Evolutionary conservation across 2,888 invertebrate species (phyloP).

Genomic region (Drosophila cracens): DNA sequence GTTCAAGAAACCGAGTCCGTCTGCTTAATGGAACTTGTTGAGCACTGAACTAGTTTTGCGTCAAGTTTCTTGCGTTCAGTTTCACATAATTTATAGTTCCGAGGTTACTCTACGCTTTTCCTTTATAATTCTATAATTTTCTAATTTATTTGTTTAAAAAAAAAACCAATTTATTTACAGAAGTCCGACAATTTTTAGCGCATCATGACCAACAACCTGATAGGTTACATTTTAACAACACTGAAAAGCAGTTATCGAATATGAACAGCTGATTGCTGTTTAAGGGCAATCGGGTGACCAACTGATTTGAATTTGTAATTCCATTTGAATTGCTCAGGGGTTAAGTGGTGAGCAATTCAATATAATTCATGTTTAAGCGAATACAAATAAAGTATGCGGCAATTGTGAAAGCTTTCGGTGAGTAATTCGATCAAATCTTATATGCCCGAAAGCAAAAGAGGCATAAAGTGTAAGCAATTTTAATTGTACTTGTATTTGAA

Average conservation of each 20-base stretch:
- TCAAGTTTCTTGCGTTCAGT: conserved; percentile 3
- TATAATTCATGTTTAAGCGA: neutral
- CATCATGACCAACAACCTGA: neutral
- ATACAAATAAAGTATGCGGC: neutral
- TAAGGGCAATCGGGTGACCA: neutral
- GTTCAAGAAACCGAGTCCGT: conserved; percentile 23
- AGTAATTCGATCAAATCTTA: neutral
- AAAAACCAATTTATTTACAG: neutral
- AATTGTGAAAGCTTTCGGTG: neutral
- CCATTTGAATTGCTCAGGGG: neutral
- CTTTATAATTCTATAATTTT: neutral
- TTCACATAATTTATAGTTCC: conserved; percentile 3
- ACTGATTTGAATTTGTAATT: neutral
- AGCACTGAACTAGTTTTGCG: conserved; percentile 17
- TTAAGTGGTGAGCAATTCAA: neutral
- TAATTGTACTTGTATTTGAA: neutral
- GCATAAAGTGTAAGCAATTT: neutral
- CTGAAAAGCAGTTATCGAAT: conserved; percentile 3
- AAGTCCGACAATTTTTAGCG: neutral
- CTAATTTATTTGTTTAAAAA: neutral
- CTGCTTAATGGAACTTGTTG: conserved; percentile 4
- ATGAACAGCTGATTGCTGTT: neutral
- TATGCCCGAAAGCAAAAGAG: neutral
- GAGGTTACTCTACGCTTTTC: neutral
- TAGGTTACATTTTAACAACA: neutral